Base-by-base conservation (phyloP, 2,113 vertebrate genomes). In the Martes martes region DNA sequence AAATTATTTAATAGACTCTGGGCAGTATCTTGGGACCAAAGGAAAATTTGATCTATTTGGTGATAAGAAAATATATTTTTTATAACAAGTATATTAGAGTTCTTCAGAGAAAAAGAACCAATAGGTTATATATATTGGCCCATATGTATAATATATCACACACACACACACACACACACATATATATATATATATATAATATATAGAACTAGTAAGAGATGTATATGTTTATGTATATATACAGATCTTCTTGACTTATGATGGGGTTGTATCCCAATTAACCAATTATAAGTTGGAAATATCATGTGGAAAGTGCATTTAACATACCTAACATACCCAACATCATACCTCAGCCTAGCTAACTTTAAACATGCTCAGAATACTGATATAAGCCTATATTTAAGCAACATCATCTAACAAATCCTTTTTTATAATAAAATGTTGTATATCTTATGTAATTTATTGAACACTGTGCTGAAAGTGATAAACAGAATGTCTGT, bases 11-110 rank as follows among this genome's bases (percentile, higher is more conserved):
- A 81, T 28, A n/a, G 79, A 55, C 16, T 11, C 15, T 94, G 31
- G 89, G 2, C 7, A 74, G 14, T 52, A 86, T 59, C 19, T 63
- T 97, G 73, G 18, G 14, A 61, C 6, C 67, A 28, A 94, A 85
- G 47, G 21, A 94, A 90, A 6, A 52, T 83, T 89, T 71, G 59
- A 89, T 80, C 0, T 85, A 74, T 36, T 76, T 65, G 26, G 52
- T 39, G 57, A 89, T 74, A 92, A 89, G 63, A 73, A 94, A 71
- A 88, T 88, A 87, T 81, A 33, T 8, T n/a, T 78, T 90, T 95
- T 57, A 85, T 61, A 55, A 85, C 39, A 85, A 61, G 1, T 79
- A 2, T 67, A 90, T 91, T 71, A 83, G 55, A n/a, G 4, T 84
- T 82, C 18, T 94, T 39, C 42, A 76, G 45, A 95, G 79, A 80